Evolutionary conservation across 1,140 invertebrate species (phyloP), one percentile per base, ranked within the genome.

Genomic region (Cotesia typhae): DNA sequence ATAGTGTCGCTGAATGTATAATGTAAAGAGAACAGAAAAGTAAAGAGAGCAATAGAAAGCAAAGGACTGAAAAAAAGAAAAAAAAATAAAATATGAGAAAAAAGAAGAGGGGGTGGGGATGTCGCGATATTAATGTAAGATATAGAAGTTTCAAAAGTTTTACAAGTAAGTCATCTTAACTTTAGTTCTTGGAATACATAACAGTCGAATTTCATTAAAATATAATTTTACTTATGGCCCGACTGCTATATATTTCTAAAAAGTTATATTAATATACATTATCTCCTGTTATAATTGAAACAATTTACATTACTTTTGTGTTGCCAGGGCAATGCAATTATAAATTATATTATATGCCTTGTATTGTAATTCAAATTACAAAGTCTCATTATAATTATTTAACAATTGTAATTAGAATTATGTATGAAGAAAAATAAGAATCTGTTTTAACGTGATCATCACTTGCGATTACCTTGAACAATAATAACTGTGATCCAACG

Each of bases 401-500:
- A 63, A 28, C n/a, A 63, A 20, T 17, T 17, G 20, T 35, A 36
- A 51, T 36, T 51, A 20, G 10, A 38, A 28, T 28, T 47, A 47
- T 47, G 5, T 6, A 68, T 20, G 55, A 17, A 60, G 17, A 47
- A 14, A 37, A 68, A 57, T 37, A 41, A n/a, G 38, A 35, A 47
- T 47, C 12, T 63, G 36, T 35, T 65, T 20, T 41, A 59, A 52
- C 36, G 28, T 55, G 59, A 60, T 70, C 67, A 70, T 74, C 64
- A 68, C 66, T 41, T 71, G 67, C 35, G 41, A 74, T 71, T 70
- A 69, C 69, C 73, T 74, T 74, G 70, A 71, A 74, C 69, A 74
- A 74, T 71, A 69, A 74, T 74, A 74, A 74, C 64, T 41, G 68
- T 71, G 60, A 74, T 71, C 59, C 69, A 69, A 74, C 65, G 47